These are phyloP conservation scores for Cynopterus brachyotis DNA, from an alignment of 2,113 vertebrate genomes.

Conservation along the genomic window DNA sequence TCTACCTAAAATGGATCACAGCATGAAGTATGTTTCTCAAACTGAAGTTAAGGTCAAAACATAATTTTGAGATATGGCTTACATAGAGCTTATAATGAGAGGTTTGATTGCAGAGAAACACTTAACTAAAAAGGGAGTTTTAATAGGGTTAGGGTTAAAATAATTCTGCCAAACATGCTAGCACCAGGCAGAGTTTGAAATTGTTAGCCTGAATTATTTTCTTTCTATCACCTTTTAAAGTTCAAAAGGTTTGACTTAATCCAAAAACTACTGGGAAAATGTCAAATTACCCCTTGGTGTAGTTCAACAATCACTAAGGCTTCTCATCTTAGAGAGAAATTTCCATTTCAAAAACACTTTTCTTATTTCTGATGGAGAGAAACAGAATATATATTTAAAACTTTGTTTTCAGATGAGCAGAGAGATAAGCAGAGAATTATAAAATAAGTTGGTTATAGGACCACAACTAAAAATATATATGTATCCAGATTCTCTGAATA, in stretches of 20 bases:
- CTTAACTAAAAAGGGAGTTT: background rate
- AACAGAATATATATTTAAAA: slow-evolving; percentile 42
- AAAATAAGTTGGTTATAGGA: background rate
- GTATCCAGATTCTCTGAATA: background rate
- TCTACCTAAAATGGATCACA: slow-evolving; percentile 61
- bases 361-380: slow-evolving; percentile 46
- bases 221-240: slow-evolving; percentile 51
- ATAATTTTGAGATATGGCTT: slow-evolving; percentile 42
- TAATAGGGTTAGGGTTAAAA: background rate
- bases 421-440: background rate
- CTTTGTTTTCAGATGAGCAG: slow-evolving; percentile 39
- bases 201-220: background rate
- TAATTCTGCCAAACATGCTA: background rate
- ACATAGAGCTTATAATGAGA: background rate
- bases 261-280: slow-evolving; percentile 25
- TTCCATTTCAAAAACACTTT: slow-evolving; percentile 47
- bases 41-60: slow-evolving; percentile 49
- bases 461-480: background rate
- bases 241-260: slow-evolving; percentile 48
- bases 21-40: slow-evolving; percentile 69
- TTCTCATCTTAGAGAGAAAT: slow-evolving; percentile 47
- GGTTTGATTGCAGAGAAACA: background rate
- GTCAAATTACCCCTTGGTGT: slow-evolving; percentile 2
- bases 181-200: slow-evolving; percentile 7
- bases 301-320: slow-evolving; percentile 30